Base-by-base conservation (phyloP, 64 coral and sea anemone genomes). In the Montipora efflorescens region DNA sequence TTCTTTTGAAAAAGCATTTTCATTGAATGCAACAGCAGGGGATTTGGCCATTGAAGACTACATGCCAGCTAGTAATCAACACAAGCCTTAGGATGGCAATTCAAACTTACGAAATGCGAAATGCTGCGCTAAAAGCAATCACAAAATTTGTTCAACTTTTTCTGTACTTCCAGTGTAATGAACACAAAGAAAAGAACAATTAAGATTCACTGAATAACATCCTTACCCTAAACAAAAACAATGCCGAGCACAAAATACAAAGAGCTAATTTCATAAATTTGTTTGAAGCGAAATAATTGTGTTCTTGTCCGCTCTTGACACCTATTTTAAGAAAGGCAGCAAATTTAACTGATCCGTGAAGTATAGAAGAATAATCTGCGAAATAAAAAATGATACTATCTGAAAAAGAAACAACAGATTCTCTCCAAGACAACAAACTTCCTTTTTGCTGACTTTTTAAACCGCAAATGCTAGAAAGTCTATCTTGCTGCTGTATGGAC, bases 231-330 rank as follows among this genome's bases (percentile, higher is more conserved):
- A 86, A 86, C 82, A 86, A 86, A 84, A 86, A 86, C 82, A 86
- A 86, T 71, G 44, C 66, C n/a, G n/a, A 86, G 66, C 64, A 67
- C 46, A 70, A 8, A 86, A 86, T 50, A 86, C 82, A 72, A 72
- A 47, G 45, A 50, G 36, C 66, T 86, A 86, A 86, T 86, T 86
- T 71, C 49, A 86, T 72, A 86, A 86, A 86, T 86, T 86, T 72
- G 82, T 71, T 47, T 86, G 59, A 86, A 66, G 62, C 82, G 62
- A 86, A 86, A 86, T 50, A 86, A 86, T 86, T 86, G 82, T 86
- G 82, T 72, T 25, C 55, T 66, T 82, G 64, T 48, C 47, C 11
- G 82, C 45, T 71, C 43, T 22, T 18, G 19, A 44, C 67, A 68
- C 53, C 53, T 57, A 72, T 70, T 86, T 67, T 46, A 67, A 49